These are phyloP conservation scores for Sylvilagus bachmani DNA, from an alignment of 2,113 vertebrate genomes.

Conservation along the genomic window DNA sequence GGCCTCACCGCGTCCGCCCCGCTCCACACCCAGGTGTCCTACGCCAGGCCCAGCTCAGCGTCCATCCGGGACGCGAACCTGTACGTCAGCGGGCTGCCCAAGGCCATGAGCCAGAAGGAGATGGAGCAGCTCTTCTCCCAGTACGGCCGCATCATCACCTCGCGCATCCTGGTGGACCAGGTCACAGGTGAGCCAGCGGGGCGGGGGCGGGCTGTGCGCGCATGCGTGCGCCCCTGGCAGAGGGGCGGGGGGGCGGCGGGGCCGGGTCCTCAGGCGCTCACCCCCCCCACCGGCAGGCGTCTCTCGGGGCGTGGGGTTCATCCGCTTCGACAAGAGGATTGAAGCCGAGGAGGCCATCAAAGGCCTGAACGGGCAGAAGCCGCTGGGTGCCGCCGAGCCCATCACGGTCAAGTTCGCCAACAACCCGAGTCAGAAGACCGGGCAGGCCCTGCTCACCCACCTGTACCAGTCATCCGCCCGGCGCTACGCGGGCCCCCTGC, in stretches of 20 bases:
- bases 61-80: conserved; percentile 98
- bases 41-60: conserved; percentile 96
- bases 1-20: background rate
- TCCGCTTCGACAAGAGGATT: conserved; percentile 97
- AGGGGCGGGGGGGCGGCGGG: no score
- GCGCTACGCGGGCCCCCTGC: conserved; percentile 95
- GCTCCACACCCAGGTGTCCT: conserved; percentile 92
- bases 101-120: conserved; percentile 98
- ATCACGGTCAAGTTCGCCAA: conserved; percentile 99
- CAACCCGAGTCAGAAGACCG: conserved; percentile 98
- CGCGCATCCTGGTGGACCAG: conserved; percentile 97
- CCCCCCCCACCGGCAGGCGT: conserved; percentile 89
- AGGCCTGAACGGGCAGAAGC: conserved; percentile 97
- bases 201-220: rapidly evolving
- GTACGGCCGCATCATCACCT: conserved; percentile 98
- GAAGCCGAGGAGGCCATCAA: conserved; percentile 98
- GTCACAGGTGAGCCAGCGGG: conserved; percentile 92
- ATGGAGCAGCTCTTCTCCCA: conserved; percentile 98
- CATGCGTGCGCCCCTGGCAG: rapidly evolving
- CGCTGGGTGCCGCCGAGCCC: conserved; percentile 94
- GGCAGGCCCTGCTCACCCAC: conserved; percentile 96
- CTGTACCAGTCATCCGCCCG: conserved; percentile 96
- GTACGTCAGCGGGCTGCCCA: conserved; percentile 97
- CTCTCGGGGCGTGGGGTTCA: conserved; percentile 97
- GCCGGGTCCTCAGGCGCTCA: background rate